Conservation (phyloP, 1,140 invertebrate species). For the Neodiprion pinetum region DNA sequence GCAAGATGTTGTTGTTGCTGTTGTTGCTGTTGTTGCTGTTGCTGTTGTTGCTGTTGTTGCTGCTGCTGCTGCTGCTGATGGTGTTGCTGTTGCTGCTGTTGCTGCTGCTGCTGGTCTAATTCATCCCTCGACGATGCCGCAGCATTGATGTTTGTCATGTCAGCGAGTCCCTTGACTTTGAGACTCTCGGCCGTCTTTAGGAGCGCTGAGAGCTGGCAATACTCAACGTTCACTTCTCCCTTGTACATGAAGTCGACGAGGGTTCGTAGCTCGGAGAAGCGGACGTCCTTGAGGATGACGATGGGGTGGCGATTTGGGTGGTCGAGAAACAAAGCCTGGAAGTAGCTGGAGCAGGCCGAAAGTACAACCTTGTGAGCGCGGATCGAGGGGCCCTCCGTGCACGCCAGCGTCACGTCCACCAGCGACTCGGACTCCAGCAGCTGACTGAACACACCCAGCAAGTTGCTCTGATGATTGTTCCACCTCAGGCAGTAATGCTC, state of each 20-base stretch:
- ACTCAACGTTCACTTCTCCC: conserved; percentile 93
- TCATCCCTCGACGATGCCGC: conserved; percentile 53
- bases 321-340: conserved; percentile 88
- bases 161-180: conserved; percentile 88
- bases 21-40: conserved; percentile 26
- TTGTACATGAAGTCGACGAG: conserved; percentile 97
- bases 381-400: conserved; percentile 91
- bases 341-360: conserved; percentile 94
- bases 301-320: conserved; percentile 91
- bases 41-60: background rate
- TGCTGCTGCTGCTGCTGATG: conserved; percentile 25
- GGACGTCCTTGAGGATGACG: conserved; percentile 92
- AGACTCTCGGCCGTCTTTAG: conserved; percentile 93
- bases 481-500: conserved; percentile 95
- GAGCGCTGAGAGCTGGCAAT: conserved; percentile 88
- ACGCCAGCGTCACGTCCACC: conserved; percentile 94
- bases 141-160: conserved; percentile 83
- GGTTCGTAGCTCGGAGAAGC: conserved; percentile 86
- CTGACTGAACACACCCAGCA: conserved; percentile 93
- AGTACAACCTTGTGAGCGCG: conserved; percentile 95
- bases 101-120: conserved; percentile 22
- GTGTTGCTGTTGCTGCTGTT: background rate
- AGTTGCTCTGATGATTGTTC: conserved; percentile 96
- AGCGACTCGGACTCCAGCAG: conserved; percentile 92
- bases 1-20: conserved; percentile 34